Evolutionary conservation across 2,797 vertebrate species (phyloP).

Genomic region (Cercopithecus mitis): DNA sequence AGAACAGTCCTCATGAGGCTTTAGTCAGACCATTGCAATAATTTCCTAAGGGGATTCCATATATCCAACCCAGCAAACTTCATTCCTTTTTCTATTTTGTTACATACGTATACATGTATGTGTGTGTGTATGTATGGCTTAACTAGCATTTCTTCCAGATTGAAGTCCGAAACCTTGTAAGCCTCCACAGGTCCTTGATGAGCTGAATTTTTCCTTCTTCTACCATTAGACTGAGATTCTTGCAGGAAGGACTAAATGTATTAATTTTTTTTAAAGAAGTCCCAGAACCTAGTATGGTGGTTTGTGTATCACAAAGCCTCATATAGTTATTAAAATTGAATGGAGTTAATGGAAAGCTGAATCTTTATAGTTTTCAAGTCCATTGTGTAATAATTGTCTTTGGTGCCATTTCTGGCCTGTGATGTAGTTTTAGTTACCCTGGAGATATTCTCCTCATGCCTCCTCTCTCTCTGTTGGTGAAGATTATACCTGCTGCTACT

Average conservation of each 20-base stretch:
- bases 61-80: background rate
- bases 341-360: background rate
- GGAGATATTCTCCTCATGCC: constrained; percentile 62
- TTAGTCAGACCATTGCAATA: background rate
- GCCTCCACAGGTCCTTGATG: background rate
- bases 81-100: background rate
- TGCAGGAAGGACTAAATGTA: background rate
- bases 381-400: background rate
- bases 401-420: constrained; percentile 60
- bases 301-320: background rate
- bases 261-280: background rate
- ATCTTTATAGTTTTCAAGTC: background rate
- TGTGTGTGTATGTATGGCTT: background rate
- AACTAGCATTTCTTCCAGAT: background rate
- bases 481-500: constrained; percentile 77
- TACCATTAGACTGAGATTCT: background rate
- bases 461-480: constrained; percentile 62
- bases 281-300: background rate
- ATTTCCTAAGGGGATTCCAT: background rate
- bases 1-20: background rate
- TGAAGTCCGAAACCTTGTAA: background rate
- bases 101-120: background rate
- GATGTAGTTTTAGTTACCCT: constrained; percentile 49
- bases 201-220: background rate
- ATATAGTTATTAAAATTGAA: background rate